phyloP scores from a whole-genome alignment of 2,888 invertebrate species.

The Leptinotarsa peninsularis region DNA sequence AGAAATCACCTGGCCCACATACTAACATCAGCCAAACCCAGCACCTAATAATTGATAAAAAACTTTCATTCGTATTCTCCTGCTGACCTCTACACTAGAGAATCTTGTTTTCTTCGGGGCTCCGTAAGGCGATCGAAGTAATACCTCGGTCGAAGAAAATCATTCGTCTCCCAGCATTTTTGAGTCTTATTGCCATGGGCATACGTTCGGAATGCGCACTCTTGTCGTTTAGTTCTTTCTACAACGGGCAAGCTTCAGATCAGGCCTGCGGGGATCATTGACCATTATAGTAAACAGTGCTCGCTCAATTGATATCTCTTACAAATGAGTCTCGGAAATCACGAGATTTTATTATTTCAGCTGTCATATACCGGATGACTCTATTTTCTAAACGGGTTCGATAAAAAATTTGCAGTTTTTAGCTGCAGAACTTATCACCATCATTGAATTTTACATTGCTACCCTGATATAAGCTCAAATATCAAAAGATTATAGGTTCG shows the following conservation, averaged over 20 bases:
- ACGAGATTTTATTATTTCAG: background rate
- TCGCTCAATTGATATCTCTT: background rate
- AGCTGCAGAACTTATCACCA: too few relatives aligned
- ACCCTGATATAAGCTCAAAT: too few relatives aligned
- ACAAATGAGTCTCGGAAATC: background rate
- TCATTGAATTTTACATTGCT: too few relatives aligned
- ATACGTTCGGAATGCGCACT: constrained; percentile 10
- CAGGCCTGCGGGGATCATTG: constrained; percentile 14
- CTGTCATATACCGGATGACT: too few relatives aligned
- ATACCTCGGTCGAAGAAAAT: constrained; percentile 10
- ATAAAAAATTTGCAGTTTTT: too few relatives aligned
- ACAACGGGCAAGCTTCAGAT: background rate
- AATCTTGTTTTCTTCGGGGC: constrained; percentile 19
- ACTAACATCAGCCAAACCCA: constrained; percentile 10
- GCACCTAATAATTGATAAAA: constrained; percentile 19
- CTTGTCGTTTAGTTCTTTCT: constrained; percentile 4
- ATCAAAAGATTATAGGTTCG: too few relatives aligned
- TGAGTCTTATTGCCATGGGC: constrained; percentile 14
- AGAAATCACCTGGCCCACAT: background rate
- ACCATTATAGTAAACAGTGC: constrained; percentile 17
- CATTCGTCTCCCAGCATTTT: constrained; percentile 10
- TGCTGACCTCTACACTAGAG: constrained; percentile 18
- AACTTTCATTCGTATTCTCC: constrained; percentile 26
- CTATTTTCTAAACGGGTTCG: too few relatives aligned
- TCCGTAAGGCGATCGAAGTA: constrained; percentile 14